Evolutionary conservation across 2,888 invertebrate genomes (phyloP).

Genomic region (Caenorhabditis sp.): DNA sequence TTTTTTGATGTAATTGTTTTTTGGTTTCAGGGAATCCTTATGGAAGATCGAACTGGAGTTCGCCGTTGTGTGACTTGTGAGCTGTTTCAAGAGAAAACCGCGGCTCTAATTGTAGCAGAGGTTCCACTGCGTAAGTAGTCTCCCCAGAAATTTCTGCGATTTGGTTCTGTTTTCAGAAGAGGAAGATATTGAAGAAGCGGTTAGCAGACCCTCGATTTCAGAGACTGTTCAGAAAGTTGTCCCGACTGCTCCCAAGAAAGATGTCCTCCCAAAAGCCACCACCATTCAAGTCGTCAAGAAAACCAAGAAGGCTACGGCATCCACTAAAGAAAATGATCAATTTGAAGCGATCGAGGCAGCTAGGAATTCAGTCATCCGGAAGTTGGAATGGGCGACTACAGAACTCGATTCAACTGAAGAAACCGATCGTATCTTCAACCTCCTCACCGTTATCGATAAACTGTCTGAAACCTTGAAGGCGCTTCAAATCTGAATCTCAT

Average conservation of each 20-base stretch:
- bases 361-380: slow-evolving; percentile 22
- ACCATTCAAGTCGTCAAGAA: background rate
- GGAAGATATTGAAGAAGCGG: slow-evolving; percentile 57
- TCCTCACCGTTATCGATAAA: slow-evolving; percentile 46
- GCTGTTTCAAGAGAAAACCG: slow-evolving; percentile 44
- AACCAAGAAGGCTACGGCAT: background rate
- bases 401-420: slow-evolving; percentile 25
- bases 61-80: slow-evolving; percentile 67
- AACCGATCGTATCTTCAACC: slow-evolving; percentile 25
- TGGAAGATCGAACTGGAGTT: slow-evolving; percentile 68
- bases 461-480: slow-evolving; percentile 48
- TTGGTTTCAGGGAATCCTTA: slow-evolving; percentile 70
- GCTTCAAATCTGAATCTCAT: slow-evolving; percentile 39
- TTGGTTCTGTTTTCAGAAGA: slow-evolving; percentile 44
- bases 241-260: slow-evolving; percentile 12
- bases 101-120: slow-evolving; percentile 30
- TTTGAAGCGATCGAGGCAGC: slow-evolving; percentile 9
- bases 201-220: background rate
- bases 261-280: background rate
- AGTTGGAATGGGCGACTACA: slow-evolving; percentile 44
- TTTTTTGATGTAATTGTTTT: background rate
- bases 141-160: no score
- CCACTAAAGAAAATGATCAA: background rate
- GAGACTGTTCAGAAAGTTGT: background rate
- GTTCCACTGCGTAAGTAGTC: slow-evolving; percentile 57